phyloP scores from a whole-genome alignment of 2,797 vertebrate genomes.

The Columba guinea region DNA sequence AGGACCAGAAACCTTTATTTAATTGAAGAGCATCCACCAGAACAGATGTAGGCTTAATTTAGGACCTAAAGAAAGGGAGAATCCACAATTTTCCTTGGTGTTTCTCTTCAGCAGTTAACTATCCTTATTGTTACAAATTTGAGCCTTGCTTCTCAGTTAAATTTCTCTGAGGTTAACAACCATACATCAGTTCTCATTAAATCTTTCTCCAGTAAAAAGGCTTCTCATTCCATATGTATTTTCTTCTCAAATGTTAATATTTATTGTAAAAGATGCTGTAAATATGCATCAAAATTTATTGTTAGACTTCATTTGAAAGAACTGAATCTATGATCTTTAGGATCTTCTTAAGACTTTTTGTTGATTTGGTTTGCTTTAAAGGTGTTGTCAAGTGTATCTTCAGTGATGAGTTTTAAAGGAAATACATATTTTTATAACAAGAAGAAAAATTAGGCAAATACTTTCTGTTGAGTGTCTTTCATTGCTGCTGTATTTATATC shows the following conservation, averaged over 20 bases:
- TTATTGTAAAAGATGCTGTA: not conserved
- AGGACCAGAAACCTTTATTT: not conserved
- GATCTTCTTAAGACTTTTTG: not conserved
- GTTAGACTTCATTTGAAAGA: not conserved
- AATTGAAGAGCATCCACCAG: not conserved
- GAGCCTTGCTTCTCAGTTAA: not conserved
- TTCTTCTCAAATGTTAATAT: not conserved
- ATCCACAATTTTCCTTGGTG: not conserved
- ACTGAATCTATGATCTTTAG: not conserved
- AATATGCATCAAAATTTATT: not conserved
- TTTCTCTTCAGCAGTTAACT: not conserved
- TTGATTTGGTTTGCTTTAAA: not conserved
- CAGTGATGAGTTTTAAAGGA: not conserved
- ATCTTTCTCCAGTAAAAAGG: not conserved
- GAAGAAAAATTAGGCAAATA: not conserved
- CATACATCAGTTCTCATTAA: not conserved
- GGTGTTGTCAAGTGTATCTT: rapidly evolving
- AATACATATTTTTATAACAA: not conserved
- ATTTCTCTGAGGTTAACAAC: not conserved
- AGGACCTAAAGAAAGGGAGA: not conserved
- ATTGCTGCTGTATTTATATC: not conserved
- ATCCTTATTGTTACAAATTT: not conserved
- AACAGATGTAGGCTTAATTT: not conserved
- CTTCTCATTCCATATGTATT: not conserved
- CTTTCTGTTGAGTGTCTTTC: not conserved